Evolutionary conservation across 2,113 vertebrate genomes (phyloP).

Genomic region (Turdus rufiventris): DNA sequence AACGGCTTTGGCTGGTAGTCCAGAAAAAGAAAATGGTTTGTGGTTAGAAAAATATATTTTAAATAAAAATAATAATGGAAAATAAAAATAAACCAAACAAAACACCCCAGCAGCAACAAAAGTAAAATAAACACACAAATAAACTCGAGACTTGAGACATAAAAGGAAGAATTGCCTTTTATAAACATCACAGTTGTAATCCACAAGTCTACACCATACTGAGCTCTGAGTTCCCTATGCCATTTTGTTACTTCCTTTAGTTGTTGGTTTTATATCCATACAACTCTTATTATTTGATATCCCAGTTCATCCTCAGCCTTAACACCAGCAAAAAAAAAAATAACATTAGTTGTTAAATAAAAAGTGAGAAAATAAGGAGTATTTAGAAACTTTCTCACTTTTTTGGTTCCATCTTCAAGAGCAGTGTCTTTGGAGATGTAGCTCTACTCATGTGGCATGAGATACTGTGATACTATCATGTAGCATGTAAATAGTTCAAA

Average conservation of each 20-base stretch:
- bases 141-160: not conserved
- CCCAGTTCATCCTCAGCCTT: not conserved
- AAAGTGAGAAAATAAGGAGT: not conserved
- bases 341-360: not conserved
- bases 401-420: not conserved
- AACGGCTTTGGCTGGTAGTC: not conserved
- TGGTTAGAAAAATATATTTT: not conserved
- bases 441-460: not conserved
- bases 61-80: not conserved
- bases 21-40: rapidly evolving
- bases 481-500: not conserved
- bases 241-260: not conserved
- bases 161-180: not conserved
- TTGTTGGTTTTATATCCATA: not conserved
- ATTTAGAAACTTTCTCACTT: not conserved
- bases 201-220: not conserved
- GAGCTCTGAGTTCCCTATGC: not conserved
- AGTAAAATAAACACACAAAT: not conserved
- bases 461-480: not conserved
- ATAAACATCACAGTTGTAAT: not conserved
- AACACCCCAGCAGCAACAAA: not conserved
- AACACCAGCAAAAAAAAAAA: not conserved
- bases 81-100: not conserved
- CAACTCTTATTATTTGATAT: not conserved
- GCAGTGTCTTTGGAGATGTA: not conserved